Evolutionary conservation across 2,113 vertebrate species (phyloP).

Genomic region (Rynchops niger): DNA sequence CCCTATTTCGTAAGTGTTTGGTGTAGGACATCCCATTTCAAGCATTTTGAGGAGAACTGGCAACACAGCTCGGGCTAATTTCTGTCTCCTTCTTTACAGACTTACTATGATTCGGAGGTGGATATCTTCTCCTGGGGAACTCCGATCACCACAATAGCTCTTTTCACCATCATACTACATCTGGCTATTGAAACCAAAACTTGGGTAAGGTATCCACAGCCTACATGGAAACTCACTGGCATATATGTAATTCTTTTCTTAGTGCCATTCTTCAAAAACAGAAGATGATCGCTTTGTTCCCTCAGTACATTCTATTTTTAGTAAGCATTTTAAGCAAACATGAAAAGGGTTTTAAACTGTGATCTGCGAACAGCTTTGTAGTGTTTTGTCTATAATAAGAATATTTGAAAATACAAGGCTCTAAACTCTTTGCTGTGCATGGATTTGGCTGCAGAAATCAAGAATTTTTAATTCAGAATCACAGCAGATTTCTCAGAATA

Average conservation of each 20-base stretch:
- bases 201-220: constrained; percentile 82
- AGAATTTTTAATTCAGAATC: background rate
- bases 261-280: background rate
- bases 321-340: background rate
- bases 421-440: background rate
- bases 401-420: background rate
- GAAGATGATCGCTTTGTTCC: background rate
- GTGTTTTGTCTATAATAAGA: background rate
- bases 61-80: background rate
- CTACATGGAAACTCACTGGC: background rate
- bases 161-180: constrained; percentile 93
- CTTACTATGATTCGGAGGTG: constrained; percentile 88
- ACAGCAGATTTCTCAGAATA: background rate
- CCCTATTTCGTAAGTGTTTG: constrained; percentile 91
- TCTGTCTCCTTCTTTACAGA: constrained; percentile 72
- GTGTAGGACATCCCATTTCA: background rate
- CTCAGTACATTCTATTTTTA: background rate
- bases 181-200: constrained; percentile 97
- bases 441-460: background rate
- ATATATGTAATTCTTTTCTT: background rate
- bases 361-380: background rate
- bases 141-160: constrained; percentile 87
- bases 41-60: background rate
- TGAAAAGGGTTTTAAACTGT: background rate
- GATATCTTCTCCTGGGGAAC: constrained; percentile 97